Conservation (phyloP, 2,113 vertebrate species). For the Cheilinus undulatus region DNA sequence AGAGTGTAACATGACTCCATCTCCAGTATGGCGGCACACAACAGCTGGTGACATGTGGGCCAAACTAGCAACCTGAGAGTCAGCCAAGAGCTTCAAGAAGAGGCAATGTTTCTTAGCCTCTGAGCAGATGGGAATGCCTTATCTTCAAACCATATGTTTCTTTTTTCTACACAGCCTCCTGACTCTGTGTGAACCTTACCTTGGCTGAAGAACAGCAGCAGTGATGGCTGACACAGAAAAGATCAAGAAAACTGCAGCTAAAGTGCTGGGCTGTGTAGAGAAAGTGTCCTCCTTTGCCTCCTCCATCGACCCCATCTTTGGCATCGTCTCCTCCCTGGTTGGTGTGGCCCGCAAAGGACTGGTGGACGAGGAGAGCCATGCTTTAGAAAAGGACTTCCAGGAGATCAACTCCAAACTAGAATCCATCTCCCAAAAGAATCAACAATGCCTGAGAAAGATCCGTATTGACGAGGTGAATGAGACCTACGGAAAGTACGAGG, state of each 20-base stretch:
- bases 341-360: slow-evolving; percentile 81
- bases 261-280: slow-evolving; percentile 81
- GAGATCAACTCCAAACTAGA: slow-evolving; percentile 74
- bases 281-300: slow-evolving; percentile 84
- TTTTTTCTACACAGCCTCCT: slow-evolving; percentile 25
- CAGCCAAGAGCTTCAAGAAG: not conserved
- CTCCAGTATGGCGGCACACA: slow-evolving; percentile 5
- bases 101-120: not conserved
- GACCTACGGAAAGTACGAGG: slow-evolving; percentile 81
- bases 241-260: slow-evolving; percentile 74
- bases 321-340: slow-evolving; percentile 83
- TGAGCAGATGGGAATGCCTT: not conserved
- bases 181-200: slow-evolving; percentile 19
- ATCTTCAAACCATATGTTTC: not conserved
- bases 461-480: slow-evolving; percentile 81
- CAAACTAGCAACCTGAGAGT: slow-evolving; percentile 14
- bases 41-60: slow-evolving; percentile 43
- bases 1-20: slow-evolving; percentile 42
- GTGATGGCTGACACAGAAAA: slow-evolving; percentile 75
- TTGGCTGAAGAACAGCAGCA: slow-evolving; percentile 22
- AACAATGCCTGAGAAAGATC: slow-evolving; percentile 77
- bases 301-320: slow-evolving; percentile 84
- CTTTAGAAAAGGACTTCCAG: slow-evolving; percentile 79
- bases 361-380: slow-evolving; percentile 61
- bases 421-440: slow-evolving; percentile 82